phyloP scores from a whole-genome alignment of 2,113 vertebrate species.

The Lipotes vexillifer region DNA sequence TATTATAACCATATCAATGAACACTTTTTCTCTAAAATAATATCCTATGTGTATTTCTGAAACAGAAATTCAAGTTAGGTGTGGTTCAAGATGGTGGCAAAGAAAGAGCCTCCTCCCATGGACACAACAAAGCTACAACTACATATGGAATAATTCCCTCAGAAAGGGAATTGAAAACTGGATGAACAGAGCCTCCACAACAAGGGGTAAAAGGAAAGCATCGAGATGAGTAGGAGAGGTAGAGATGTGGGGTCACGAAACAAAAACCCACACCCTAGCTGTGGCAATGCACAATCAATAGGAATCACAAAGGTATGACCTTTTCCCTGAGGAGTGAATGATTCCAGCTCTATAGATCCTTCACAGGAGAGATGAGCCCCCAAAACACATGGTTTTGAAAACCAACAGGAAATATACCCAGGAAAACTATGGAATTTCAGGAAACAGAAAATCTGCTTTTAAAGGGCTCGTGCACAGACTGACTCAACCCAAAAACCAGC shows the following conservation, averaged over 20 bases:
- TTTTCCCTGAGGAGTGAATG: neutral
- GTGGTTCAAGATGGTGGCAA: neutral
- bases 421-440: neutral
- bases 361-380: neutral
- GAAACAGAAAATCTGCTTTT: neutral
- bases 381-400: neutral
- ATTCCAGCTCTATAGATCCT: neutral
- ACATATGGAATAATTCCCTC: neutral
- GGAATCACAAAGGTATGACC: neutral
- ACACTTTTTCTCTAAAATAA: neutral
- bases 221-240: neutral
- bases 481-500: neutral
- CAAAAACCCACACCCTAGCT: neutral
- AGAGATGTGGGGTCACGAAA: neutral
- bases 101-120: neutral
- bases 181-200: neutral
- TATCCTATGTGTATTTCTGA: neutral
- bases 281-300: neutral
- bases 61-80: neutral
- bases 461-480: neutral
- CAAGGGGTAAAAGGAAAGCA: neutral
- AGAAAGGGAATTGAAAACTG: neutral
- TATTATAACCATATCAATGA: neutral
- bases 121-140: neutral
- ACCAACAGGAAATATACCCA: neutral